phyloP scores from a whole-genome alignment of 2,113 vertebrate species.

The Chascanopsetta lugubris region DNA sequence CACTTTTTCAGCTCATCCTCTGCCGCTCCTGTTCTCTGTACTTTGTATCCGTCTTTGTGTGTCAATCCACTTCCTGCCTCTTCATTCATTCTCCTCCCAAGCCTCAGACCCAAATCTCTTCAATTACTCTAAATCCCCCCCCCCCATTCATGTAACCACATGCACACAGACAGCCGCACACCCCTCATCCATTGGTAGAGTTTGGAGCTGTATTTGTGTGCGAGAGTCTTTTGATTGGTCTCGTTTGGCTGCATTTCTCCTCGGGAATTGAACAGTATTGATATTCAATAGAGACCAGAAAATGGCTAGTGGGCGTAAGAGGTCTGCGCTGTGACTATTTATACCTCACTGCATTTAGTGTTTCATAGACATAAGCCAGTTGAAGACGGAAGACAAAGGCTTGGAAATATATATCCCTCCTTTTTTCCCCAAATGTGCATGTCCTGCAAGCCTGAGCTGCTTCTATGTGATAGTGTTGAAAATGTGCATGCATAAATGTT shows the following conservation, averaged over 20 bases:
- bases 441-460: slow-evolving; percentile 36
- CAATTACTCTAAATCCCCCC: slow-evolving; percentile 56
- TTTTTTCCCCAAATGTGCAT: slow-evolving; percentile 7
- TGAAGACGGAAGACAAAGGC: slow-evolving; percentile 36
- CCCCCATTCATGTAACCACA: slow-evolving; percentile 47
- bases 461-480: slow-evolving; percentile 43
- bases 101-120: slow-evolving; percentile 63
- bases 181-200: slow-evolving; percentile 28
- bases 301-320: slow-evolving; percentile 57
- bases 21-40: slow-evolving; percentile 31
- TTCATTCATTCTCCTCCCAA: slow-evolving; percentile 56
- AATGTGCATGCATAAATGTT: slow-evolving; percentile 38
- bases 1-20: slow-evolving; percentile 21
- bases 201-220: slow-evolving; percentile 59
- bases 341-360: slow-evolving; percentile 47
- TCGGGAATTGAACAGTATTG: slow-evolving; percentile 64
- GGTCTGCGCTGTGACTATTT: slow-evolving; percentile 64
- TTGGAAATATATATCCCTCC: background rate
- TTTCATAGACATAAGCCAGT: slow-evolving; percentile 51
- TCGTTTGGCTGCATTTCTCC: slow-evolving; percentile 53
- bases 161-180: slow-evolving; percentile 7
- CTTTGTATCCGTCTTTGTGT: slow-evolving; percentile 38
- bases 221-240: slow-evolving; percentile 61
- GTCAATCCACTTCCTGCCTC: slow-evolving; percentile 55
- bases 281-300: slow-evolving; percentile 64